Evolutionary conservation across 2,797 vertebrate species (phyloP).

Genomic region (Catamblyrhynchus diadema): DNA sequence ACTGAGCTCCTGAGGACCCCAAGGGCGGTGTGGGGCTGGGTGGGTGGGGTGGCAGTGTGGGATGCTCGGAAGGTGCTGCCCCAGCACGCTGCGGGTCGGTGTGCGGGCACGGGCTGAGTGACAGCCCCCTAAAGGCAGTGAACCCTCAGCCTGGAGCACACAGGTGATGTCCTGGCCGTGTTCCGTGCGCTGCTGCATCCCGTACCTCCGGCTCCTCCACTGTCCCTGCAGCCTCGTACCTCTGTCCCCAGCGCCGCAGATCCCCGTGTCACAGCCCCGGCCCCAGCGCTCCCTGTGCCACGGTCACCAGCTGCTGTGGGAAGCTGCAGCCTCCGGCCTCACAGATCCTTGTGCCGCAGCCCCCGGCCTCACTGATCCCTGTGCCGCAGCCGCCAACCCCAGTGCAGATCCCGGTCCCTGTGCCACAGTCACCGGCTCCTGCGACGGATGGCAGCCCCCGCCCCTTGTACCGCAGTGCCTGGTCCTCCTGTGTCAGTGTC

Average conservation of each 20-base stretch:
- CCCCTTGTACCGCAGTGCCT: neutral
- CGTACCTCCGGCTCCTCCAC: neutral
- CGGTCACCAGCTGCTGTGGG: neutral
- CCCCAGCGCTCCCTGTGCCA: neutral
- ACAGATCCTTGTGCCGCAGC: neutral
- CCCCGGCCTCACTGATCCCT: neutral
- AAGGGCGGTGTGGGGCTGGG: rapidly evolving
- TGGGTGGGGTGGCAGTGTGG: neutral
- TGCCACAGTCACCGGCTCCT: rapidly evolving
- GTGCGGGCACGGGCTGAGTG: rapidly evolving
- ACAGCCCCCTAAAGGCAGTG: rapidly evolving
- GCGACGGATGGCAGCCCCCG: neutral
- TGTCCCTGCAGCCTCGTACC: neutral
- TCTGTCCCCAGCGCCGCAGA: neutral
- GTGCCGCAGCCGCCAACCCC: neutral
- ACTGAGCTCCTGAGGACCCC: rapidly evolving
- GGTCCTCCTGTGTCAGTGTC: rapidly evolving
- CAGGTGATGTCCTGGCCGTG: neutral
- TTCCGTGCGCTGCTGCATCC: neutral
- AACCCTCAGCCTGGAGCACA: neutral
- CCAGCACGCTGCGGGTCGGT: rapidly evolving
- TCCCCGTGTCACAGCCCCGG: neutral
- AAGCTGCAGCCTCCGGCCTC: neutral
- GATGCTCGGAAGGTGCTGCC: neutral
- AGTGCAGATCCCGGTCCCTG: neutral